Conservation (phyloP, 2,797 vertebrate species). For the Alfaro cultratus region DNA sequence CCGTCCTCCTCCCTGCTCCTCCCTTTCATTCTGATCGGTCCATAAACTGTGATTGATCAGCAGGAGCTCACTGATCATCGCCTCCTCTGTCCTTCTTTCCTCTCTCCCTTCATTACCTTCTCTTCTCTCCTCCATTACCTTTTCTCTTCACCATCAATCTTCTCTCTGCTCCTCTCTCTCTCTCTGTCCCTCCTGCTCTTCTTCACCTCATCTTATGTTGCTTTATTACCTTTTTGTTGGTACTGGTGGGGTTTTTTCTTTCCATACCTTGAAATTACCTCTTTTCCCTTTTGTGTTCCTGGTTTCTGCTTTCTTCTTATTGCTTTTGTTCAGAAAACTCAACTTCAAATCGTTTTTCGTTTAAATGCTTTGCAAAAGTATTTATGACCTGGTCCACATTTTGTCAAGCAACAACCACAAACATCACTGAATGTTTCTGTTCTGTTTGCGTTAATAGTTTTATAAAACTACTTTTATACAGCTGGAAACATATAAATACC, state of each 20-base stretch:
- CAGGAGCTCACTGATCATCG: slow-evolving; percentile 51
- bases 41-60: slow-evolving; percentile 66
- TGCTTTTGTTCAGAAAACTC: background rate
- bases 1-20: slow-evolving; percentile 16
- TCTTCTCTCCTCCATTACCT: slow-evolving; percentile 49
- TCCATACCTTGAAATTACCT: accelerated
- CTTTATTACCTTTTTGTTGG: slow-evolving; percentile 13
- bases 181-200: slow-evolving; percentile 6
- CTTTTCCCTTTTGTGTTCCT: background rate
- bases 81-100: slow-evolving; percentile 34
- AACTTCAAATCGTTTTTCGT: background rate
- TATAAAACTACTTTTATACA: background rate
- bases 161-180: slow-evolving; percentile 6
- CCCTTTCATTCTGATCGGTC: slow-evolving; percentile 39
- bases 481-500: background rate
- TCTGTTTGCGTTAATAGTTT: background rate
- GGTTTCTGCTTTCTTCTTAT: too few relatives aligned
- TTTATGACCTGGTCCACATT: background rate
- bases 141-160: slow-evolving; percentile 49
- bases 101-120: slow-evolving; percentile 50
- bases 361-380: background rate
- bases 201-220: slow-evolving; percentile 12
- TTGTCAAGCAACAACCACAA: background rate
- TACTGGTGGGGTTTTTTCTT: background rate
- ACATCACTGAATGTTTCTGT: background rate